These are phyloP conservation scores for Paramisgurnus dabryanus DNA, from an alignment of 2,113 vertebrate genomes.

Conservation along the genomic window DNA sequence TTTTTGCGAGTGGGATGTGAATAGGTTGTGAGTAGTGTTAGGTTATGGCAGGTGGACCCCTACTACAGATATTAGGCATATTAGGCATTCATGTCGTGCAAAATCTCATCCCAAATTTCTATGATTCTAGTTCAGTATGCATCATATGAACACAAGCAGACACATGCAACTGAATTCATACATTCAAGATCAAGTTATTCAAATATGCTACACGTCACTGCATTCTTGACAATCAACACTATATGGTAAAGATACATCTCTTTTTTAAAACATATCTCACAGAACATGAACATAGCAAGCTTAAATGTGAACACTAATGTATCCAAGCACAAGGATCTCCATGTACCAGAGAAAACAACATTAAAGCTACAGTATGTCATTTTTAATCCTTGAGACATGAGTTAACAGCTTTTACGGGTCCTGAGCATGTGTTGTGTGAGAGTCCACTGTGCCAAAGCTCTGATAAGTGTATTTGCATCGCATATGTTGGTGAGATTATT, in stretches of 20 bases:
- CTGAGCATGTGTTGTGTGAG: no score
- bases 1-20: slow-evolving; percentile 7
- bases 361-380: no score
- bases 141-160: background rate
- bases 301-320: background rate
- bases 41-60: slow-evolving; percentile 13
- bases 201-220: background rate
- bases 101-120: slow-evolving; percentile 33
- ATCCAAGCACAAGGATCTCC: background rate
- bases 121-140: slow-evolving; percentile 14
- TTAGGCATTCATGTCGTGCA: slow-evolving; percentile 51
- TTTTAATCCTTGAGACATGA: no score
- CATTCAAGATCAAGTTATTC: background rate
- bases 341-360: no score
- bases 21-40: background rate
- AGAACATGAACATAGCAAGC: background rate
- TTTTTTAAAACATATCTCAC: background rate
- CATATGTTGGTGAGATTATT: no score
- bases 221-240: background rate
- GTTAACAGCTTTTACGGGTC: no score
- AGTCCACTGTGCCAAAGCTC: no score
- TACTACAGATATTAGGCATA: background rate
- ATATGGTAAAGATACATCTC: background rate
- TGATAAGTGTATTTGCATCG: no score
- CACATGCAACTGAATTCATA: slow-evolving; percentile 45